Evolutionary conservation across 1,140 invertebrate genomes (phyloP).

Genomic region (Planococcus citri): DNA sequence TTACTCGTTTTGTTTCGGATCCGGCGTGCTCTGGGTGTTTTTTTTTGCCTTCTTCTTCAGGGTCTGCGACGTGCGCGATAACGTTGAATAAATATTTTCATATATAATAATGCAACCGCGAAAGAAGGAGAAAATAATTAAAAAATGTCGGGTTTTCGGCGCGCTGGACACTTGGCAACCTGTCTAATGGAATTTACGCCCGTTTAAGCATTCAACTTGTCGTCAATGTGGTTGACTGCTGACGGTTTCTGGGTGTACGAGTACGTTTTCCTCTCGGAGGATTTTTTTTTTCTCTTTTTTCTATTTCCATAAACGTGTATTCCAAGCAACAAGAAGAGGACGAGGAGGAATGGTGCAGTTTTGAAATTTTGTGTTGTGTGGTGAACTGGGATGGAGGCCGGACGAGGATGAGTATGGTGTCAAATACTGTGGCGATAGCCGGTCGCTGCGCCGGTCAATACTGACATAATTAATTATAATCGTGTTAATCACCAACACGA

Average conservation of each 20-base stretch:
- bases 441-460: not conserved
- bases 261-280: too few relatives aligned
- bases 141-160: not conserved
- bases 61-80: too few relatives aligned
- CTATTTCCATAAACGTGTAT: too few relatives aligned
- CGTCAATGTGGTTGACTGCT: not conserved
- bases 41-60: too few relatives aligned
- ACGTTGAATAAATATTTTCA: not conserved
- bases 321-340: too few relatives aligned
- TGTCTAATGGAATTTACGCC: not conserved
- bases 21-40: too few relatives aligned
- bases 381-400: too few relatives aligned
- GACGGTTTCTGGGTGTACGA: not conserved
- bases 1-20: too few relatives aligned
- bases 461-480: not conserved
- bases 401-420: too few relatives aligned
- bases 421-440: not conserved
- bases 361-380: too few relatives aligned
- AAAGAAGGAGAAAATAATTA: not conserved
- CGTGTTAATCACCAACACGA: not conserved
- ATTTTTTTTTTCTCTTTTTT: too few relatives aligned
- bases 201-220: not conserved
- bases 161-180: not conserved
- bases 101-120: not conserved
- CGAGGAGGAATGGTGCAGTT: too few relatives aligned